Conservation (phyloP, 2,797 vertebrate genomes). For the Syncerus caffer region DNA sequence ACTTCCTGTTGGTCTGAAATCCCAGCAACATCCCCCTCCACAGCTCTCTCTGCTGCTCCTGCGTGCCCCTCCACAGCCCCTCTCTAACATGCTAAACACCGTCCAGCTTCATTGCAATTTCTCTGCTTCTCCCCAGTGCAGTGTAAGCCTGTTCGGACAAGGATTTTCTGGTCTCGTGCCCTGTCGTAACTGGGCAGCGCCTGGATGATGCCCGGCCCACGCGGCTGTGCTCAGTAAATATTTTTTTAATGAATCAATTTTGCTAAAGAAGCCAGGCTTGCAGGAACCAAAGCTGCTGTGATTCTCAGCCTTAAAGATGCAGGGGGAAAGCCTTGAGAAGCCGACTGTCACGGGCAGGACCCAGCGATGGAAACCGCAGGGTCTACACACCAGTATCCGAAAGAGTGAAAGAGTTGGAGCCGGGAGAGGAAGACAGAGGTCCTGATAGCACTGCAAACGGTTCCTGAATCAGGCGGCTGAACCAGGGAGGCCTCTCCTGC, state of each 20-base stretch:
- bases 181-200: background rate
- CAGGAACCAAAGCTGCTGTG: background rate
- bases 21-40: background rate
- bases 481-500: background rate
- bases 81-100: background rate
- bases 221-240: background rate
- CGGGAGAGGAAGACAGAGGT: background rate
- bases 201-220: background rate
- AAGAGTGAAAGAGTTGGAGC: background rate
- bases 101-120: background rate
- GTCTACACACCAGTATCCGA: accelerated
- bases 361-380: background rate
- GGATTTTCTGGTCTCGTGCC: background rate
- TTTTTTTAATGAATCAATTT: background rate
- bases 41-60: background rate
- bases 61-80: background rate
- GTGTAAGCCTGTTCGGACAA: background rate
- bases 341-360: background rate
- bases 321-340: background rate
- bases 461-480: background rate
- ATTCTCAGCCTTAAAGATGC: background rate
- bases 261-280: background rate
- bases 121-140: background rate
- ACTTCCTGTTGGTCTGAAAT: background rate
- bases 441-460: background rate